These are phyloP conservation scores for Channallabes apus DNA, from an alignment of 2,797 vertebrate genomes.

Conservation along the genomic window DNA sequence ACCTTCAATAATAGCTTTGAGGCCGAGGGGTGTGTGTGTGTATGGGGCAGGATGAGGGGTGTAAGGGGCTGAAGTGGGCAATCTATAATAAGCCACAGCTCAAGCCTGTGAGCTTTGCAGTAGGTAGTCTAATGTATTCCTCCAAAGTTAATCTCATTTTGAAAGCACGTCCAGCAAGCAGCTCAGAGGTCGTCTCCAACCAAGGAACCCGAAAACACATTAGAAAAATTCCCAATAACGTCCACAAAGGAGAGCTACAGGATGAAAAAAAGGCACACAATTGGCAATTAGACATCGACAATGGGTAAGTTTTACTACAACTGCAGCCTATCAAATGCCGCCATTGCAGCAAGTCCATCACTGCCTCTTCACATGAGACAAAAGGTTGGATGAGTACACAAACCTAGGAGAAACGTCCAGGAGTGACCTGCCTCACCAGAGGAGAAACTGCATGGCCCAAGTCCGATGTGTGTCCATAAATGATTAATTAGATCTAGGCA, in stretches of 20 bases:
- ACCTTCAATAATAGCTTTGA: constrained; percentile 71
- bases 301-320: constrained; percentile 68
- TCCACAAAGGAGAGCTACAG: constrained; percentile 62
- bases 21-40: constrained; percentile 44
- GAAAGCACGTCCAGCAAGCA: constrained; percentile 78
- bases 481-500: background rate
- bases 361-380: background rate
- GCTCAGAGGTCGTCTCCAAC: constrained; percentile 72
- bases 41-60: constrained; percentile 48
- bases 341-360: constrained; percentile 1
- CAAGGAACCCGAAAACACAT: constrained; percentile 74
- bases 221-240: constrained; percentile 79
- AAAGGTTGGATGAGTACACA: background rate
- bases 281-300: constrained; percentile 71
- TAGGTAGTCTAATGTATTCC: constrained; percentile 81
- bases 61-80: constrained; percentile 68
- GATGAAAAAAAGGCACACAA: constrained; percentile 69
- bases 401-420: background rate
- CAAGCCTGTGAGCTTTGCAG: constrained; percentile 52
- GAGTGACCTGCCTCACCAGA: background rate
- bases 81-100: constrained; percentile 72
- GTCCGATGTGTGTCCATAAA: background rate
- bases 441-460: background rate
- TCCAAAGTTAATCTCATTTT: constrained; percentile 87
- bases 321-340: constrained; percentile 60